Evolutionary conservation across 2,888 invertebrate species (phyloP).

Genomic region (Dryobota labecula): DNA sequence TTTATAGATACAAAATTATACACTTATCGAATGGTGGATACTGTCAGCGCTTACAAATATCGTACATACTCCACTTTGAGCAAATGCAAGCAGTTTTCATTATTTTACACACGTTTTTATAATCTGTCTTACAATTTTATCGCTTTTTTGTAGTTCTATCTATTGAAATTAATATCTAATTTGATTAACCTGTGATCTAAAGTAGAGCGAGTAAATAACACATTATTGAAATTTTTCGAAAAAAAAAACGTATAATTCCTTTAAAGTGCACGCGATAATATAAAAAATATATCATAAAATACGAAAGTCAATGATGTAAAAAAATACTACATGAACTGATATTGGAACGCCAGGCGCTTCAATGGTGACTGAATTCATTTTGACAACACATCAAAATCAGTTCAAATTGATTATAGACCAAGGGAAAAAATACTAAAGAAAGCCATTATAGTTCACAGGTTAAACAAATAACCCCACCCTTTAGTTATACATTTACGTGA

Average conservation of each 20-base stretch:
- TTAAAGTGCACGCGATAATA: too few species aligned
- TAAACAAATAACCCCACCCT: slow-evolving; percentile 25
- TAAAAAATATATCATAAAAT: too few species aligned
- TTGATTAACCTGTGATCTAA: slow-evolving; percentile 46
- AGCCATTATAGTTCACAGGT: slow-evolving; percentile 38
- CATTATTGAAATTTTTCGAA: too few species aligned
- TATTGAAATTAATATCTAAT: slow-evolving; percentile 49
- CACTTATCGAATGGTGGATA: slow-evolving; percentile 84
- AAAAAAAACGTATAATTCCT: too few species aligned
- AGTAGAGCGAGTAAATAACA: neutral
- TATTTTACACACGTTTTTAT: slow-evolving; percentile 43
- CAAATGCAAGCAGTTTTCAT: slow-evolving; percentile 83
- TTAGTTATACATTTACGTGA: slow-evolving; percentile 25
- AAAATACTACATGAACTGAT: too few species aligned
- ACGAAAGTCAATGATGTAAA: too few species aligned
- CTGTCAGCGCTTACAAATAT: slow-evolving; percentile 75
- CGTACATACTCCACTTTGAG: slow-evolving; percentile 80
- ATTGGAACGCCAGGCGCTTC: neutral
- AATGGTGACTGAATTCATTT: neutral
- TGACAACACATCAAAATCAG: too few species aligned
- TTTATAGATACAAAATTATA: slow-evolving; percentile 86
- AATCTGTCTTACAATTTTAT: slow-evolving; percentile 50
- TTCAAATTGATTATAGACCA: neutral
- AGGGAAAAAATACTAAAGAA: too few species aligned
- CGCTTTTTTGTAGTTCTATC: slow-evolving; percentile 52